A percentile compares a stretch with the other conserved stretches of the same genome.
phyloP scores from a whole-genome alignment of 2,797 vertebrate genomes.

The Danio aesculapii region DNA sequence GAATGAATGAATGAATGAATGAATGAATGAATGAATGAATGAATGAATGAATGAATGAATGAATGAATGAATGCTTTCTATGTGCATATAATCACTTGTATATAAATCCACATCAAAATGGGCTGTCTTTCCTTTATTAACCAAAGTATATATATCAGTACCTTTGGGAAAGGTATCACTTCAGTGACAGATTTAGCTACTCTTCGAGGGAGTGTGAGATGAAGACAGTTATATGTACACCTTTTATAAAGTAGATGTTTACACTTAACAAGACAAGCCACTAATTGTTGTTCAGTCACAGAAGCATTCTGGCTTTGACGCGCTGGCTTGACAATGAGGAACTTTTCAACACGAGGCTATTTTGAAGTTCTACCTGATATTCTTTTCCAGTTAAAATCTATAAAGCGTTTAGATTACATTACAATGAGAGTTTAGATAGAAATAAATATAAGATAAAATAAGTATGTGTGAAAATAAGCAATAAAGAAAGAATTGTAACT shows the following conservation, averaged over 20 bases:
- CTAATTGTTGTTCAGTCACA: background rate
- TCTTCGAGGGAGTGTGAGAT: background rate
- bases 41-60: too few relatives aligned
- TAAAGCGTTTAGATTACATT: background rate
- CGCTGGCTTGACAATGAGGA: conserved; percentile 72
- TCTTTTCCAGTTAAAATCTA: conserved; percentile 18
- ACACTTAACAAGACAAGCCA: background rate
- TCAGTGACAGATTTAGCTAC: background rate
- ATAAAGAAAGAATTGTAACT: background rate
- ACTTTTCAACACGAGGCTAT: conserved; percentile 29
- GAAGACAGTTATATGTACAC: conserved; percentile 1
- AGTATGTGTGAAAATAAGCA: background rate
- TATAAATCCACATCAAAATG: too few relatives aligned
- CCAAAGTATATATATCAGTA: background rate
- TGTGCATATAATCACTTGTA: too few relatives aligned
- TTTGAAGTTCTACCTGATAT: conserved; percentile 1
- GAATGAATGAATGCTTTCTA: too few relatives aligned
- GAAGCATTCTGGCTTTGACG: conserved; percentile 71
- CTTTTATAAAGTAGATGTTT: background rate
- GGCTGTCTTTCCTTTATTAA: too few relatives aligned
- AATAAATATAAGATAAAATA: background rate
- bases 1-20: too few relatives aligned
- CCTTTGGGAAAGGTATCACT: background rate
- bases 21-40: too few relatives aligned
- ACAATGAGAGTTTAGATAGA: background rate